A percentile compares a stretch with the other conserved stretches of the same genome.
These are phyloP conservation scores for Mesoclemmys tuberculata DNA, from an alignment of 2,113 vertebrate species.

Conservation along the genomic window DNA sequence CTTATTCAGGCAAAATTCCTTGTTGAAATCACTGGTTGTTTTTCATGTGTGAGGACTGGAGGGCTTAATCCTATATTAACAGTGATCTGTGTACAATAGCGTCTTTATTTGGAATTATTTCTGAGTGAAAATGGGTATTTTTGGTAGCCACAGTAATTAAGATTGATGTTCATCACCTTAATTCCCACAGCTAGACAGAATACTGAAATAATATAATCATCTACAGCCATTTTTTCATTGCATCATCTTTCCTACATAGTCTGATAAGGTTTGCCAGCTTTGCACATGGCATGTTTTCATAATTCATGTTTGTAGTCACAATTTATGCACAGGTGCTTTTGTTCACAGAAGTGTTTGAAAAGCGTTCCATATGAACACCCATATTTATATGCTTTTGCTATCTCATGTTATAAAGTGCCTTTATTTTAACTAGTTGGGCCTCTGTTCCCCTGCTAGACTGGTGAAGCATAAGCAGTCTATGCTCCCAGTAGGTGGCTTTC, in stretches of 20 bases:
- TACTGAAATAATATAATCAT: too few relatives aligned
- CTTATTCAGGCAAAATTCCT: not conserved
- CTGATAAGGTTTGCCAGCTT: not conserved
- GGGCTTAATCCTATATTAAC: not conserved
- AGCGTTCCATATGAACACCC: not conserved
- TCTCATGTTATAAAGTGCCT: not conserved
- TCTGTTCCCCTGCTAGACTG: not conserved
- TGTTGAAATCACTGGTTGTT: not conserved
- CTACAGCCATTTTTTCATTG: not conserved
- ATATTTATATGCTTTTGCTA: not conserved
- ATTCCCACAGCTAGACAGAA: not conserved
- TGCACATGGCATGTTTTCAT: not conserved
- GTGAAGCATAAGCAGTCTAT: not conserved
- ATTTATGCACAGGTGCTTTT: not conserved
- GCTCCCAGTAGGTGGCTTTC: not conserved
- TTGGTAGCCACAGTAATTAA: not conserved
- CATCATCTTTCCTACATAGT: not conserved
- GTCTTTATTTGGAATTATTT: not conserved
- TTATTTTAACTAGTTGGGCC: not conserved
- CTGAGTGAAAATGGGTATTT: not conserved
- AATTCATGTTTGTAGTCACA: not conserved
- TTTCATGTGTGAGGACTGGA: not conserved
- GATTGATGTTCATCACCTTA: not conserved
- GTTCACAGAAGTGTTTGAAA: not conserved
- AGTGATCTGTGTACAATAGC: not conserved